These are phyloP conservation scores for Drosophila algonquin DNA, from an alignment of 2,888 invertebrate genomes.

Conservation along the genomic window DNA sequence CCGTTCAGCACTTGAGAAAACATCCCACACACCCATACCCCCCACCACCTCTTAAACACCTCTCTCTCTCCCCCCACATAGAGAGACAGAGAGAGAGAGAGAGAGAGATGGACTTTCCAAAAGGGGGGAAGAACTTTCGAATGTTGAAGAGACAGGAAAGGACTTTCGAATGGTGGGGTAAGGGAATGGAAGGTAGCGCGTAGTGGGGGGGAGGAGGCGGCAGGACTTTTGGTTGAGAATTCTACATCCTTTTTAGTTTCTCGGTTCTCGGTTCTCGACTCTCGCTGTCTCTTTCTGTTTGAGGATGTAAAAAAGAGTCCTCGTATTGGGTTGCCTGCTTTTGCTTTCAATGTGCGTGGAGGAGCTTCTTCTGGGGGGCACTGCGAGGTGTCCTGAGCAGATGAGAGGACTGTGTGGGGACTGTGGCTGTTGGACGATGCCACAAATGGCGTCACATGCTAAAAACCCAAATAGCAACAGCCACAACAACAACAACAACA, in stretches of 20 bases:
- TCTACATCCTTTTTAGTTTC: constrained; percentile 36
- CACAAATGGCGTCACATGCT: constrained; percentile 55
- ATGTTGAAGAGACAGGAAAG: neutral
- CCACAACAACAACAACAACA: constrained; percentile 27
- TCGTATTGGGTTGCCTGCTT: constrained; percentile 60
- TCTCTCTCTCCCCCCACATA: neutral
- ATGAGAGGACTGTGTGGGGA: constrained; percentile 1
- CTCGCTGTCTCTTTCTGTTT: constrained; percentile 13
- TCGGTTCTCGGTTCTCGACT: too few relatives aligned
- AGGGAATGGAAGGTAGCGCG: too few relatives aligned
- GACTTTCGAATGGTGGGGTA: neutral
- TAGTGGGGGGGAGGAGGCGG: neutral
- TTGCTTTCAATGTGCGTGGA: constrained; percentile 42
- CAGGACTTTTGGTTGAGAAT: constrained; percentile 16
- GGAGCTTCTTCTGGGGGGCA: constrained; percentile 2
- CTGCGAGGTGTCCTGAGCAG: too few relatives aligned
- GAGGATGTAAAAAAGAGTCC: constrained; percentile 37
- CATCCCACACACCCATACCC: neutral
- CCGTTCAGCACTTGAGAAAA: constrained; percentile 29
- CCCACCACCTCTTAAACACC: neutral
- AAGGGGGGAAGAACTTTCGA: too few relatives aligned
- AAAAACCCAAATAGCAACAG: constrained; percentile 45
- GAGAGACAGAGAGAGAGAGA: constrained; percentile 19
- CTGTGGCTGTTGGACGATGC: constrained; percentile 19
- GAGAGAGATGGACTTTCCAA: constrained; percentile 10